phyloP scores from a whole-genome alignment of 1,140 invertebrate genomes.

The Leptestheria dahalacensis region DNA sequence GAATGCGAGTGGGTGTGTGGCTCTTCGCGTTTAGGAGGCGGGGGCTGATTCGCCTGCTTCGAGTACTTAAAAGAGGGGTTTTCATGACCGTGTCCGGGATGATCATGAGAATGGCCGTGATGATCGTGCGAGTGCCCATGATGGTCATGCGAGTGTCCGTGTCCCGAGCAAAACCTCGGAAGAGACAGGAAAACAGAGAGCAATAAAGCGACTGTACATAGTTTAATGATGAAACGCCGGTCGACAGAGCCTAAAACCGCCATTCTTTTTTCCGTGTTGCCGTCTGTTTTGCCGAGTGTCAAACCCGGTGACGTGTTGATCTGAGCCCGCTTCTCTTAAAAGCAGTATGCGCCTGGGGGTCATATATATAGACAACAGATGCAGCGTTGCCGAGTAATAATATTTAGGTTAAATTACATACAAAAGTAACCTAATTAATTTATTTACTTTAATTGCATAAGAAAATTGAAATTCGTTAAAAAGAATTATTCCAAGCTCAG shows the following conservation, averaged over 20 bases:
- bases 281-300: too few species aligned
- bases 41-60: slow-evolving; percentile 43
- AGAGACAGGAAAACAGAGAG: slow-evolving; percentile 3
- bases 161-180: slow-evolving; percentile 7
- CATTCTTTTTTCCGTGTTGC: too few species aligned
- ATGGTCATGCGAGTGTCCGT: slow-evolving; percentile 21
- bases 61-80: slow-evolving; percentile 56
- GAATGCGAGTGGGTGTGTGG: slow-evolving; percentile 12
- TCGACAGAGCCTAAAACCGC: not conserved
- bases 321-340: too few species aligned
- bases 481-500: too few species aligned
- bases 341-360: too few species aligned
- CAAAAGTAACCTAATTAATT: too few species aligned
- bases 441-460: too few species aligned
- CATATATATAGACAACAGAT: too few species aligned
- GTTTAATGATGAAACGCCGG: not conserved
- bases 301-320: too few species aligned
- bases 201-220: not conserved
- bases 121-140: slow-evolving; percentile 27
- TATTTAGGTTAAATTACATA: too few species aligned
- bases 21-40: slow-evolving; percentile 11
- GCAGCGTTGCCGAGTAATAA: too few species aligned
- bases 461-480: too few species aligned
- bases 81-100: slow-evolving; percentile 23
- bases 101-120: slow-evolving; percentile 28